Evolutionary conservation across 1,140 invertebrate species (phyloP), one percentile per base, ranked within the genome.

Genomic region (Phymorhynchus buccinoides): DNA sequence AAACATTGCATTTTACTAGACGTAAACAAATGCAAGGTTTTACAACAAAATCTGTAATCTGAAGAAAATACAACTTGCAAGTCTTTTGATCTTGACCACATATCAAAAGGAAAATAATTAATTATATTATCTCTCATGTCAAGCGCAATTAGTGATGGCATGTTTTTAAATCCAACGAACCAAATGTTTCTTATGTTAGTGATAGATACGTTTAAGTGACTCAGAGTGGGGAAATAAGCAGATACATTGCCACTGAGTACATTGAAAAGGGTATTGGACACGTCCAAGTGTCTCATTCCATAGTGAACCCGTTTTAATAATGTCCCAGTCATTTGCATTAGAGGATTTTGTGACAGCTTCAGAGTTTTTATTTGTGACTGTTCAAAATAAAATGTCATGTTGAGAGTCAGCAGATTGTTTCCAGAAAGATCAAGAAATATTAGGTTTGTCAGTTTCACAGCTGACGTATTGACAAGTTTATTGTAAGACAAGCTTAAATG

Each of bases 361-460:
- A 84, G 30, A n/a, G 35, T n/a, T 52, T 41, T 73, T 9, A 84
- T 22, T n/a, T 84, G 80, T 22, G 42, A 27, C 42, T 80, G 66
- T 48, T 44, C 48, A 30, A 32, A 12, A 35, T 84, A 81, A 22
- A 66, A 42, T 35, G n/a, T 32, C 30, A 62, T 1, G 16, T 32
- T 37, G 14, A 86, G 32, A 14, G 14, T 27, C 7, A 7, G 66
- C n/a, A 86, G 41, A 41, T 75, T 35, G 68, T 84, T 86, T 32
- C 81, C 1, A 27, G 82, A 56, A 35, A 86, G n/a, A 71, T 86
- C 83, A 27, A 86, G n/a, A 22, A n/a, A 27, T 32, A 18, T n/a
- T 39, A 77, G 18, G 80, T 42, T 39, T 41, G 30, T 3, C 18
- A 41, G 56, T 62, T 18, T 16, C 35, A 39, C 16, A 41, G 42